Evolutionary conservation across 2,797 vertebrate genomes (phyloP), one percentile per base, ranked within the genome.

Genomic region (Anguilla obscura): DNA sequence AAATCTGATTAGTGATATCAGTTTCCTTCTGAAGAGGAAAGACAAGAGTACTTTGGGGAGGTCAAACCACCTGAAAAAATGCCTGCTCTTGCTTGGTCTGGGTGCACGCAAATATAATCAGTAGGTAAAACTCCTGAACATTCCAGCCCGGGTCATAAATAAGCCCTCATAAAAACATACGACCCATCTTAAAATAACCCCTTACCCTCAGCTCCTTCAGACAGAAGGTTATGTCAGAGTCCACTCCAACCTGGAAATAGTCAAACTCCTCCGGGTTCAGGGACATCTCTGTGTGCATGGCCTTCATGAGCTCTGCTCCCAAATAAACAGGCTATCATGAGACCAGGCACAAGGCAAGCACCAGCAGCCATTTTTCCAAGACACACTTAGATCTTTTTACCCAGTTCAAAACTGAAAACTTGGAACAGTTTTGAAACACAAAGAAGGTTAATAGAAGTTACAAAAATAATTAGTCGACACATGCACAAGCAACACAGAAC

Each of bases 171-270:
- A 91, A 91, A 92, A 93, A 85, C 86, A 90, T 90, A 87, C 8
- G 63, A 48, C 21, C 54, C 18, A 27, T 52, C 90, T 91, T 86
- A 86, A 89, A 93, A 93, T 93, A 91, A 27, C 48, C n/a, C 0
- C 90, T 97, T 96, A 99, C 98, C 96, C 97, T 97, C 85, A 99
- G 1, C 94, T 99, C 98, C 94, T 98, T 99, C 87, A 98, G 96
- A 94, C 97, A 99, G 95, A 99, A 99, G 0, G 98, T 99, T 94
- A 99, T 94, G 91, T 98, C 96, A 3, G 96, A 97, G 89, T 98
- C 95, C 71, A 96, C 90, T 92, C 96, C 96, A 12, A 97, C 93
- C 94, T 98, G 97, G 92, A 98, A 97, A 94, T 96, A 95, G 92
- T 98, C 97, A 95, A 99, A 99, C 94, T 99, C 98, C 5, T 97